Conservation (phyloP, 1,140 invertebrate species). For the Bombus vancouverensis region DNA sequence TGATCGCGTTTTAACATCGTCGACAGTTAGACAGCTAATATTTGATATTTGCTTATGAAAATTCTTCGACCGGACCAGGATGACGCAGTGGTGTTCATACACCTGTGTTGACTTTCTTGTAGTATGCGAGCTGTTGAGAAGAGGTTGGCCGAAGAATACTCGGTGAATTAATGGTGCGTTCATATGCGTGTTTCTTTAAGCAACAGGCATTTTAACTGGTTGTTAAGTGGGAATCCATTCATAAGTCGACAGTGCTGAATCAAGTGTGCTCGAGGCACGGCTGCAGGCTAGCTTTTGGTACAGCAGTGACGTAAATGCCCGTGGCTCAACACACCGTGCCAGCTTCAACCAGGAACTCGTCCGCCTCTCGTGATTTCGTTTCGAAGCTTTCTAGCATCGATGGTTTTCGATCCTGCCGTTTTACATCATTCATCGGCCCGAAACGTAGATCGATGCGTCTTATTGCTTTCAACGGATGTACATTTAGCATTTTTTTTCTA, state of each 20-base stretch:
- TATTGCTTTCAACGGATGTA: constrained; percentile 49
- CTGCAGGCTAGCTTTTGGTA: constrained; percentile 64
- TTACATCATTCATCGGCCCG: constrained; percentile 41
- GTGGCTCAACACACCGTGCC: constrained; percentile 6
- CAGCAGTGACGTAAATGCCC: constrained; percentile 60
- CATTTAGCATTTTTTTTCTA: constrained; percentile 61
- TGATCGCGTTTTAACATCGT: background rate
- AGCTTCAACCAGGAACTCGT: constrained; percentile 36
- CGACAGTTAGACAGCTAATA: background rate
- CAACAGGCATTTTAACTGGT: constrained; percentile 68
- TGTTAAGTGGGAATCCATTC: constrained; percentile 71
- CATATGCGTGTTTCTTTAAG: constrained; percentile 62
- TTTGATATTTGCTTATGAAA: constrained; percentile 8
- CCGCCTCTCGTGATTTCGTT: constrained; percentile 52
- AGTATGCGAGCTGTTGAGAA: background rate
- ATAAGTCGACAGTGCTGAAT: constrained; percentile 67
- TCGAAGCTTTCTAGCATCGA: constrained; percentile 3
- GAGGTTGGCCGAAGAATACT: background rate
- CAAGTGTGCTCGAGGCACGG: constrained; percentile 62
- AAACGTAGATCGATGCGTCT: constrained; percentile 37
- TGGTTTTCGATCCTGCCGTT: constrained; percentile 23
- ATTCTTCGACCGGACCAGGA: background rate
- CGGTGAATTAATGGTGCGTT: constrained; percentile 20
- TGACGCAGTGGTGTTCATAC: background rate
- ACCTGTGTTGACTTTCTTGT: background rate